Conservation (phyloP, 2,113 vertebrate species). For the Picathartes gymnocephalus region DNA sequence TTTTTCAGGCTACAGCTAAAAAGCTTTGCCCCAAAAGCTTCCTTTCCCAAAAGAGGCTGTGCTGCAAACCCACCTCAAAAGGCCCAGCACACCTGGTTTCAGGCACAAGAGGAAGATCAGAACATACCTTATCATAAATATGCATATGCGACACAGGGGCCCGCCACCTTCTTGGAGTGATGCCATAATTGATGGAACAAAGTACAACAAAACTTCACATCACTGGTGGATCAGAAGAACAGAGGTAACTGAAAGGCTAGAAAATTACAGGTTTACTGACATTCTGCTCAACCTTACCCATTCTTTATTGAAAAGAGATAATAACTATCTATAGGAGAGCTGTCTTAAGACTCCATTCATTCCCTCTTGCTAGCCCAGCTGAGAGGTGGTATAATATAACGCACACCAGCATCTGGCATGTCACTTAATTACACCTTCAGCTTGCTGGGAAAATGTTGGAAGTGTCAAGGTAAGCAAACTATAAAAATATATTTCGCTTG, state of each 20-base stretch:
- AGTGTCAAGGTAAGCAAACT: constrained; percentile 53
- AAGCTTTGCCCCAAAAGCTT: background rate
- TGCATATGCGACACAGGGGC: background rate
- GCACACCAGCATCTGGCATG: constrained; percentile 34
- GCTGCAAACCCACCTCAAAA: background rate
- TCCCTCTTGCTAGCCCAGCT: constrained; percentile 14
- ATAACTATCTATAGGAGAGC: constrained; percentile 51
- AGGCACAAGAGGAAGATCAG: background rate
- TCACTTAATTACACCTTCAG: constrained; percentile 49
- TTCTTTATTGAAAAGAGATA: constrained; percentile 62
- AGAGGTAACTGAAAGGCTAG: constrained; percentile 50
- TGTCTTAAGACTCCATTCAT: constrained; percentile 50
- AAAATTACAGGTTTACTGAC: constrained; percentile 63
- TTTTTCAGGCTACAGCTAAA: background rate
- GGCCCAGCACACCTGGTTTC: constrained; percentile 30
- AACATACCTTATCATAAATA: constrained; percentile 19
- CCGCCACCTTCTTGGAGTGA: constrained; percentile 7
- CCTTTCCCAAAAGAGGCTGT: fast-evolving
- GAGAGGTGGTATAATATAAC: background rate
- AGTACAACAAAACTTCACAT: constrained; percentile 49
- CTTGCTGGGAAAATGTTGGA: constrained; percentile 26
- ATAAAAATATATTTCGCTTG: constrained; percentile 19
- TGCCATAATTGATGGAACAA: constrained; percentile 28
- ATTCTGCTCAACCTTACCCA: constrained; percentile 43
- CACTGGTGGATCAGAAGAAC: constrained; percentile 26